phyloP scores from a whole-genome alignment of 2,888 invertebrate genomes.

The Polymixis lichenea region DNA sequence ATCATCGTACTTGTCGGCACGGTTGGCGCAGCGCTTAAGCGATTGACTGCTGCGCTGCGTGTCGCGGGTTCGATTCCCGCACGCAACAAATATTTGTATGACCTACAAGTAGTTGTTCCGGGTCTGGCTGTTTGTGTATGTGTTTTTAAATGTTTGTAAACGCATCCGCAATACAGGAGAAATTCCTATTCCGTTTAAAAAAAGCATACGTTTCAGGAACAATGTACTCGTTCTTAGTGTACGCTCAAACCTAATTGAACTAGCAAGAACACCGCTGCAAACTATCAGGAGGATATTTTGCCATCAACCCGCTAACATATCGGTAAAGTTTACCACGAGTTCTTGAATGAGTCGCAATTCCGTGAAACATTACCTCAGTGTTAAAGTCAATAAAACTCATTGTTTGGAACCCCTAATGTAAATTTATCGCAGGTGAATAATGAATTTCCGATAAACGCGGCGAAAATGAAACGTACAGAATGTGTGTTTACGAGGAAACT shows the following conservation, averaged over 20 bases:
- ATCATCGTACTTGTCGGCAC: too few species aligned
- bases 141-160: too few species aligned
- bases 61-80: too few species aligned
- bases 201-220: neutral
- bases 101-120: too few species aligned
- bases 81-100: too few species aligned
- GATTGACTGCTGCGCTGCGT: too few species aligned
- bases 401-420: slow-evolving; percentile 1
- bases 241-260: neutral
- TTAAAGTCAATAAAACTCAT: slow-evolving; percentile 12
- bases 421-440: slow-evolving; percentile 31
- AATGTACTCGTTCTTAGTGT: neutral
- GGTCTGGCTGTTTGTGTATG: too few species aligned
- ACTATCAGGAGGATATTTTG: neutral
- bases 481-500: slow-evolving; percentile 33
- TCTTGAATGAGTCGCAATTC: neutral
- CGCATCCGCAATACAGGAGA: too few species aligned
- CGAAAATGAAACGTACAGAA: slow-evolving; percentile 12
- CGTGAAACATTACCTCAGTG: slow-evolving; percentile 11
- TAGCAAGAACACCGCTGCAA: neutral
- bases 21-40: too few species aligned
- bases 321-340: neutral
- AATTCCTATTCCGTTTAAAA: too few species aligned
- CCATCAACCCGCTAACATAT: neutral
- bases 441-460: slow-evolving; percentile 30